These are phyloP conservation scores for Gallirallus australis DNA, from an alignment of 2,797 vertebrate genomes.

Conservation along the genomic window DNA sequence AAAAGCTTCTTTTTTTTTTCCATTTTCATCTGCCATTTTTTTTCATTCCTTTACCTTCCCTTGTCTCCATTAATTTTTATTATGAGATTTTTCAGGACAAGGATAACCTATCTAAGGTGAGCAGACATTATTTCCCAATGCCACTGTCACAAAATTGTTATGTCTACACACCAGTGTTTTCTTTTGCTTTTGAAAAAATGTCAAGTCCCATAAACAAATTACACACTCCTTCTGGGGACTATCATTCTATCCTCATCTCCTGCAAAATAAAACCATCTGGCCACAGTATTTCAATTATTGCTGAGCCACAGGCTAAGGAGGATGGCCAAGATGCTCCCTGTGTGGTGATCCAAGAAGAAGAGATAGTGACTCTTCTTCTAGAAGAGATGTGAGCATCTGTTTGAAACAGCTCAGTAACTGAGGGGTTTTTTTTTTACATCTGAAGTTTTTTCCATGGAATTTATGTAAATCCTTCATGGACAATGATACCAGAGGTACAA, in stretches of 20 bases:
- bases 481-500: background rate
- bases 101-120: background rate
- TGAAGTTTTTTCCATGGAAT: background rate
- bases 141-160: background rate
- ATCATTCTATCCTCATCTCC: background rate
- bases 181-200: background rate
- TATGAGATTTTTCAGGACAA: background rate
- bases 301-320: background rate
- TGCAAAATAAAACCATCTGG: background rate
- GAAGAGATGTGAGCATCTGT: background rate
- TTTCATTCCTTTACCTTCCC: background rate
- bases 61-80: background rate
- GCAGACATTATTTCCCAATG: background rate
- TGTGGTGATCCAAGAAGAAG: background rate
- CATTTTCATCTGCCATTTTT: background rate
- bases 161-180: background rate
- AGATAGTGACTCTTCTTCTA: too few species aligned
- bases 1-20: background rate
- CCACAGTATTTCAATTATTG: background rate
- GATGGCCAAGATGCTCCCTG: background rate
- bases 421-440: background rate
- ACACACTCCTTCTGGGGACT: background rate
- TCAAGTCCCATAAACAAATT: background rate
- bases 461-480: background rate
- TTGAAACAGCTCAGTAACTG: background rate